Evolutionary conservation across 2,888 invertebrate genomes (phyloP).

Genomic region (Cosmopolites sordidus): DNA sequence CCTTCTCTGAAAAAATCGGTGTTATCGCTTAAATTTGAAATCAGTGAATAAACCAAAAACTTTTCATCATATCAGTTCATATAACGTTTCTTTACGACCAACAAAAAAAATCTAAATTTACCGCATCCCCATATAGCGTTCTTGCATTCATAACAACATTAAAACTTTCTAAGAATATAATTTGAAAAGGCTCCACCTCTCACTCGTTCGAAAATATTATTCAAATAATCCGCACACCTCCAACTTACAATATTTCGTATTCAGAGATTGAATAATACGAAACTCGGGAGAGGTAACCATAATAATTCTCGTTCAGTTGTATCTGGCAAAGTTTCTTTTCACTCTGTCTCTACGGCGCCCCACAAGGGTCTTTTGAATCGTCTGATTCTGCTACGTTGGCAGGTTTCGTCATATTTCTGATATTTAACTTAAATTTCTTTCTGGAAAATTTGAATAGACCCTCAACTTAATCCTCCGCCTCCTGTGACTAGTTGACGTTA

Average conservation of each 20-base stretch:
- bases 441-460: not conserved
- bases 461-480: too few species aligned
- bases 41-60: too few species aligned
- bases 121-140: not conserved
- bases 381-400: not conserved
- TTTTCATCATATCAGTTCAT: too few species aligned
- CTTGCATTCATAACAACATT: slow-evolving; percentile 4
- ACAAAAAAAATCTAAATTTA: not conserved
- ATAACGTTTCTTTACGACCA: too few species aligned
- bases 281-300: slow-evolving; percentile 26
- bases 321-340: slow-evolving; percentile 26
- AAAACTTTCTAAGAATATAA: slow-evolving; percentile 22
- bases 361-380: slow-evolving; percentile 11
- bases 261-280: slow-evolving; percentile 26
- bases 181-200: slow-evolving; percentile 5
- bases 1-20: too few species aligned
- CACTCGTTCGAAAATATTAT: slow-evolving; percentile 21
- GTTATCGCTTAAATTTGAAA: too few species aligned
- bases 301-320: slow-evolving; percentile 24
- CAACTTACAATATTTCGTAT: slow-evolving; percentile 17
- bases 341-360: slow-evolving; percentile 15
- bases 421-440: not conserved
- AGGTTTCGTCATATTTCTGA: not conserved
- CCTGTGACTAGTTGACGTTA: too few species aligned
- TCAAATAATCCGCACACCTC: slow-evolving; percentile 21